Evolutionary conservation across 2,797 vertebrate genomes (phyloP), one percentile per base, ranked within the genome.

Genomic region (Muscicapa comitata): DNA sequence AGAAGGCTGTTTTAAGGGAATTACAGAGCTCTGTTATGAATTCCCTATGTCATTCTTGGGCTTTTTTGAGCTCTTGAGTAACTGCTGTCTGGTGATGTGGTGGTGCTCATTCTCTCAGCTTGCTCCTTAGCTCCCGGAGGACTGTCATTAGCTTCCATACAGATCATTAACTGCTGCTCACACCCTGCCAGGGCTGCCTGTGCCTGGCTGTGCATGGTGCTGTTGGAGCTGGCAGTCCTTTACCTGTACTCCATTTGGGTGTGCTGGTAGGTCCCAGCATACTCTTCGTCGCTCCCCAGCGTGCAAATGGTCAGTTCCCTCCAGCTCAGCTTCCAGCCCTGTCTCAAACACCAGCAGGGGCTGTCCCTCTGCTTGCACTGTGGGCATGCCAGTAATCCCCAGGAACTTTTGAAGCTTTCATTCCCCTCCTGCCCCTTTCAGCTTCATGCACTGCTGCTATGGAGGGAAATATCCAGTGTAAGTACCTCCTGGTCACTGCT

Each of bases 231-330:
- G 53, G 17, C 1, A 6, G 48, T 38, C 35, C 68, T 66, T 80
- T 31, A 26, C 43, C 25, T 45, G 31, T 40, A 4, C 25, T 80
- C 33, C 18, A 0, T 29, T 48, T 37, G 24, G 29, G 35, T 1
- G 0, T 43, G n/a, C 40, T 0, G 0, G 28, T 35, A 45, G 4
- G 7, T 72, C 47, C 20, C 0, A 0, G 17, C 2, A 1, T 17
- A 33, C 29, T 48, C 48, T 38, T 13, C 47, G 37, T 67, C 62
- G 8, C 38, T 53, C 6, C 20, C 50, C 9, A 4, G n/a, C 1
- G 1, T 50, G 51, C 23, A 50, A 54, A 66, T 6, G 33, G 4
- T 47, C 47, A 2, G 9, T 40, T 66, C 43, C 7, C 7, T 79
- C 38, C 57, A 2, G 5, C 21, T 54, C 4, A 1, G 51, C 48